Evolutionary conservation across 2,888 invertebrate genomes (phyloP).

Genomic region (Diarsia rubi): DNA sequence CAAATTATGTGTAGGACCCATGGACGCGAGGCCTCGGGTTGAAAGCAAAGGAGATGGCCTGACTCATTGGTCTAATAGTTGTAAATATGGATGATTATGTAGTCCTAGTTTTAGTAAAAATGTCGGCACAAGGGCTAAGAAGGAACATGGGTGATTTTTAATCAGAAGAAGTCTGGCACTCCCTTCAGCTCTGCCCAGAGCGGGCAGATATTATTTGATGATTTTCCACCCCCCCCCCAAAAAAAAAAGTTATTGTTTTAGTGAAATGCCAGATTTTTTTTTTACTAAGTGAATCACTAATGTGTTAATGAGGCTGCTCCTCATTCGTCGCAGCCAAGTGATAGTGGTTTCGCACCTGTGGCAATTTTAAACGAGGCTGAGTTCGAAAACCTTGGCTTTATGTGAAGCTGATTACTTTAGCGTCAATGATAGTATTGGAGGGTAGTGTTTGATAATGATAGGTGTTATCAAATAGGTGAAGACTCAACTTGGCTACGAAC

Average conservation of each 20-base stretch:
- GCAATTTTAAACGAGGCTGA: constrained; percentile 61
- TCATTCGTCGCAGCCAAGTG: constrained; percentile 74
- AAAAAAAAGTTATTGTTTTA: too few relatives aligned
- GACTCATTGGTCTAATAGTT: background rate
- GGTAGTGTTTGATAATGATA: background rate
- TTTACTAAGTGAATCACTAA: constrained; percentile 80
- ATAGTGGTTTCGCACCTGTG: constrained; percentile 56
- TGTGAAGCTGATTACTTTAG: background rate
- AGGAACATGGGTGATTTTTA: too few relatives aligned
- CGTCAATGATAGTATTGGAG: background rate
- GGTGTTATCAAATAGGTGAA: background rate
- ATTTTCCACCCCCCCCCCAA: too few relatives aligned
- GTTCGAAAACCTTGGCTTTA: constrained; percentile 43
- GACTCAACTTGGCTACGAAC: background rate
- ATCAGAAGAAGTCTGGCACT: too few relatives aligned
- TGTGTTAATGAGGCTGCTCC: constrained; percentile 85
- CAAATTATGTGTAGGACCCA: background rate
- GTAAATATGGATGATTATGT: background rate
- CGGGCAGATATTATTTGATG: too few relatives aligned
- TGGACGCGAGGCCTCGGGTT: background rate
- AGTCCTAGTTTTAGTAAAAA: too few relatives aligned
- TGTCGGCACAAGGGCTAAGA: too few relatives aligned
- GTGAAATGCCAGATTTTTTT: constrained; percentile 54
- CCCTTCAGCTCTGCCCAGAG: too few relatives aligned
- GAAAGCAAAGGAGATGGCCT: background rate